Percentiles rank a stretch among this genome's conserved stretches.
phyloP scores from a whole-genome alignment of 2,888 invertebrate genomes.

The Microplitis deprimator region DNA sequence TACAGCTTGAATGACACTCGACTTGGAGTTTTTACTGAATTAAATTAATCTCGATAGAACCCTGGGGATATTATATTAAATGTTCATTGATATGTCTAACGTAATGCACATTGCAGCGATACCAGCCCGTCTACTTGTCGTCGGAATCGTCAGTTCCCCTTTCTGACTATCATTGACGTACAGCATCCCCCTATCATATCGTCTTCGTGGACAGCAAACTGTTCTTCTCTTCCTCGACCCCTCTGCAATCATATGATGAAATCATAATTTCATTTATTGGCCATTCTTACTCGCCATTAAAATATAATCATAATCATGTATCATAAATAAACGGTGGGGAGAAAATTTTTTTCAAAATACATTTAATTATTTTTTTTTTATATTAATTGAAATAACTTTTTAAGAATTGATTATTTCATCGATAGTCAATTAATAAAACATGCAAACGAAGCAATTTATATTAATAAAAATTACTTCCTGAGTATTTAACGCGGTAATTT shows the following conservation, averaged over 20 bases:
- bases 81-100: slow-evolving; percentile 44
- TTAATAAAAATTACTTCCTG: neutral
- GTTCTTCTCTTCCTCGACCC: slow-evolving; percentile 51
- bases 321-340: neutral
- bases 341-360: neutral
- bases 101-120: slow-evolving; percentile 39
- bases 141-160: slow-evolving; percentile 38
- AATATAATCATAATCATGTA: slow-evolving; percentile 29
- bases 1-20: neutral
- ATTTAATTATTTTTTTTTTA: no score
- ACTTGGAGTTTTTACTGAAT: neutral
- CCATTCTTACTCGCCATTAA: slow-evolving; percentile 36
- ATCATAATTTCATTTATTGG: slow-evolving; percentile 58
- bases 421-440: neutral
- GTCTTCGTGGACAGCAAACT: slow-evolving; percentile 52
- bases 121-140: slow-evolving; percentile 36
- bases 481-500: neutral
- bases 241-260: slow-evolving; percentile 54
- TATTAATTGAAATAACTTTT: no score
- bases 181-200: slow-evolving; percentile 53
- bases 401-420: no score
- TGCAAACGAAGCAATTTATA: neutral
- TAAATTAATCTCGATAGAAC: slow-evolving; percentile 17
- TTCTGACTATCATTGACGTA: slow-evolving; percentile 27
- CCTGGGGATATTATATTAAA: slow-evolving; percentile 20